A percentile compares a stretch with the other conserved stretches of the same genome.
Conservation (phyloP, 1,140 invertebrate genomes). For the Fopius arisanus region DNA sequence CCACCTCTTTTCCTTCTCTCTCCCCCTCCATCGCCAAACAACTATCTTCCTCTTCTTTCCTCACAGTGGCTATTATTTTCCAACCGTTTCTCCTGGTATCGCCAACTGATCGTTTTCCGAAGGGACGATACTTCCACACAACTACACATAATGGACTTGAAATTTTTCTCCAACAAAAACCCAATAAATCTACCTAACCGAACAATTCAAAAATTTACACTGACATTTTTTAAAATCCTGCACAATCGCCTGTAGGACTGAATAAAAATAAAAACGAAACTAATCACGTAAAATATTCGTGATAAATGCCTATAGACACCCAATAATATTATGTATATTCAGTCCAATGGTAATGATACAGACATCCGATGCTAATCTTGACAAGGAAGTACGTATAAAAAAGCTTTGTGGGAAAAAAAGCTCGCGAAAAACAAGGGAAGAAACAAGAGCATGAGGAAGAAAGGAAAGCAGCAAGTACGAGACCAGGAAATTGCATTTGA, state of each 20-base stretch:
- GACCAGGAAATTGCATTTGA: constrained; percentile 50
- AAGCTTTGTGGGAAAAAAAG: not conserved
- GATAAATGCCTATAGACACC: not conserved
- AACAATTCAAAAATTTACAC: too few relatives aligned
- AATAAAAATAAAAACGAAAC: not conserved
- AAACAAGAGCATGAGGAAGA: constrained; percentile 7
- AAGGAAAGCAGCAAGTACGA: constrained; percentile 15
- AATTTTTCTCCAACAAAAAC: not conserved
- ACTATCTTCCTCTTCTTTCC: constrained; percentile 17
- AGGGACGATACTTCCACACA: constrained; percentile 1
- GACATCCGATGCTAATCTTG: constrained; percentile 23
- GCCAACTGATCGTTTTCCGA: not conserved
- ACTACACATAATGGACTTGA: not conserved
- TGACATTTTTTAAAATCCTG: too few relatives aligned
- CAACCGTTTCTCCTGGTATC: not conserved
- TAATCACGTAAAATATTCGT: not conserved
- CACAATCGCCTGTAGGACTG: too few relatives aligned
- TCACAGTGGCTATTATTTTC: not conserved
- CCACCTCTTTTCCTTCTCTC: constrained; percentile 33
- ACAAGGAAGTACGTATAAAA: constrained; percentile 16
- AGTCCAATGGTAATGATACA: constrained; percentile 22
- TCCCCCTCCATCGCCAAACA: constrained; percentile 5
- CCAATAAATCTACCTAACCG: too few relatives aligned
- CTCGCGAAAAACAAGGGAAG: not conserved
- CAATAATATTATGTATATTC: constrained; percentile 12